phyloP scores from a whole-genome alignment of 2,888 invertebrate genomes.

The Cephus rjabovi region DNA sequence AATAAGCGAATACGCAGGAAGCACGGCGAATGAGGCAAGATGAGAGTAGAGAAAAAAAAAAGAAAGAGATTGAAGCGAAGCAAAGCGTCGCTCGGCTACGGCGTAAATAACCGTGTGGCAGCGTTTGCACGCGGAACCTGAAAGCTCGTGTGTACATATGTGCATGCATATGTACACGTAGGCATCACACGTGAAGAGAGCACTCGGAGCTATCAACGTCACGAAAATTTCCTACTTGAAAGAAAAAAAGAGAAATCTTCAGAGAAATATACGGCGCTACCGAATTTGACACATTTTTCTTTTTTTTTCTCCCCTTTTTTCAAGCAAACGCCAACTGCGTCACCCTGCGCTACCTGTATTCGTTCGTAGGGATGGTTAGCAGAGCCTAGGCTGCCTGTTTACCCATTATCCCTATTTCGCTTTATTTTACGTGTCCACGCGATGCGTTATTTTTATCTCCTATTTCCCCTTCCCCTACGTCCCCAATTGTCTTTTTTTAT shows the following conservation, averaged over 20 bases:
- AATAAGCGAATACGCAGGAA: neutral
- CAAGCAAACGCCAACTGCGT: neutral
- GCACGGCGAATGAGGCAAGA: neutral
- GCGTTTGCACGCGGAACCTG: neutral
- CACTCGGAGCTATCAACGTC: neutral
- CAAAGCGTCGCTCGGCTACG: neutral
- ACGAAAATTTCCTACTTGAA: neutral
- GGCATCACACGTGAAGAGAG: neutral
- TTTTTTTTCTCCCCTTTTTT: conserved; percentile 5
- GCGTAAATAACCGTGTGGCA: neutral
- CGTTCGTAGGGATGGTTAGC: neutral
- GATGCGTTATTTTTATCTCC: neutral
- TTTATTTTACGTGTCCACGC: conserved; percentile 20
- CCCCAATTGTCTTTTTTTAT: conserved; percentile 2
- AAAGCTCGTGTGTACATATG: neutral
- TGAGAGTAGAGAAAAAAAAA: neutral
- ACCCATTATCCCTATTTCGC: conserved; percentile 15
- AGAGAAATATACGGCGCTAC: conserved; percentile 3
- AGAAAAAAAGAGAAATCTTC: neutral
- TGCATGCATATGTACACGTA: neutral
- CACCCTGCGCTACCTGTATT: neutral
- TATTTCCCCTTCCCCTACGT: neutral
- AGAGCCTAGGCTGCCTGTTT: neutral
- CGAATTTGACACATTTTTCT: conserved; percentile 47
- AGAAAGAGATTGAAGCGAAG: neutral